Conservation (phyloP, 1,140 invertebrate species). For the Musca vetustissima region DNA sequence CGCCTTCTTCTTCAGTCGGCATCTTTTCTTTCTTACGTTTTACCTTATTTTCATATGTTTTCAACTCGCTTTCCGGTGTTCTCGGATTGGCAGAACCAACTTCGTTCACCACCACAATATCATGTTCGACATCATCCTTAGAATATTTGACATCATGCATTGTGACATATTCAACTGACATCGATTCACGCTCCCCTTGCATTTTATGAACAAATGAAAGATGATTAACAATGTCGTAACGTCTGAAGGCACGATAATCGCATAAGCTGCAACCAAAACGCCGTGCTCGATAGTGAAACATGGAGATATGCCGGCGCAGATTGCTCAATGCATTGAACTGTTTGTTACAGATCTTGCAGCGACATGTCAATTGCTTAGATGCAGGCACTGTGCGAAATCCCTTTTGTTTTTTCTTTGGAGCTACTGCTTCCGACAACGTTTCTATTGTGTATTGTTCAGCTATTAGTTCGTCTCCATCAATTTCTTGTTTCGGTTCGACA, state of each 20-base stretch:
- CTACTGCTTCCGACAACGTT: neutral
- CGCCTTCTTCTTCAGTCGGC: conserved; percentile 5
- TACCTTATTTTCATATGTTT: conserved; percentile 2
- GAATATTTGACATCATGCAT: conserved; percentile 49
- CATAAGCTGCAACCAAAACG: conserved; percentile 63
- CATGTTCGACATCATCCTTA: conserved; percentile 48
- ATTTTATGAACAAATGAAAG: conserved; percentile 58
- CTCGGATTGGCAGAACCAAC: neutral
- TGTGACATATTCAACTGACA: conserved; percentile 45
- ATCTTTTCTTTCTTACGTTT: conserved; percentile 16
- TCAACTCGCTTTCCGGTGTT: neutral
- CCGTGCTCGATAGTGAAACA: conserved; percentile 59
- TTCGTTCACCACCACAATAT: conserved; percentile 45
- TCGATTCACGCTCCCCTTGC: conserved; percentile 42
- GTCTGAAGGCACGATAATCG: conserved; percentile 60
- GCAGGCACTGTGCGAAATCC: conserved; percentile 36
- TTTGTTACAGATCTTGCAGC: conserved; percentile 52
- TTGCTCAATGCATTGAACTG: conserved; percentile 56
- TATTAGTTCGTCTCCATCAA: too few relatives aligned
- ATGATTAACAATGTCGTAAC: conserved; percentile 61
- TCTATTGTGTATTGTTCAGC: neutral
- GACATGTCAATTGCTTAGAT: conserved; percentile 45
- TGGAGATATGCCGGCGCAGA: conserved; percentile 60
- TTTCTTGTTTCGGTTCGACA: too few relatives aligned
- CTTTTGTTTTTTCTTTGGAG: conserved; percentile 26